A percentile compares a stretch with the other conserved stretches of the same genome.
These are phyloP conservation scores for Monopis laevigella DNA, from an alignment of 2,888 invertebrate genomes.

Conservation along the genomic window DNA sequence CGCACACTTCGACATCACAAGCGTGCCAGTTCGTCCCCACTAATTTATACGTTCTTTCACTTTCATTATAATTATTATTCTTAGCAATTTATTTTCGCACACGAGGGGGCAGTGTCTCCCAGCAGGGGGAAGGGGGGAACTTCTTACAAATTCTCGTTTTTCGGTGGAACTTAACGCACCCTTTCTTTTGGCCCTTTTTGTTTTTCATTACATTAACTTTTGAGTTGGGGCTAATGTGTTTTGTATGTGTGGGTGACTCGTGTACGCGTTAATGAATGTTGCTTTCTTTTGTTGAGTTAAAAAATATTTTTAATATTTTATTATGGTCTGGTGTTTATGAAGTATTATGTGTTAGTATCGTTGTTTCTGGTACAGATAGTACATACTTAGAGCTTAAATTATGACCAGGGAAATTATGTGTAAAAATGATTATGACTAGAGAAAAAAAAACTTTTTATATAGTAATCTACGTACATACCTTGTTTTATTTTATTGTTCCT, in stretches of 20 bases:
- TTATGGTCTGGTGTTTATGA: too few relatives aligned
- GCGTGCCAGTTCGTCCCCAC: slow-evolving; percentile 44
- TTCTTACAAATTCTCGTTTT: slow-evolving; percentile 68
- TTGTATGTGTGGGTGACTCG: slow-evolving; percentile 50
- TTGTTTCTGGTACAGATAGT: too few relatives aligned
- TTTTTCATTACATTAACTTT: slow-evolving; percentile 69
- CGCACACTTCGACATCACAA: slow-evolving; percentile 1
- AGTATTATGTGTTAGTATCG: too few relatives aligned
- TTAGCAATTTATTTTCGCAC: slow-evolving; percentile 69
- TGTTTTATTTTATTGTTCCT: too few relatives aligned
- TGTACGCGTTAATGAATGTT: too few relatives aligned
- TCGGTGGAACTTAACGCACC: slow-evolving; percentile 66
- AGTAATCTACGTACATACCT: too few relatives aligned
- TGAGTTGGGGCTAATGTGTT: slow-evolving; percentile 60
- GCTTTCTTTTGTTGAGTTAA: too few relatives aligned
- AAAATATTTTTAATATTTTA: too few relatives aligned
- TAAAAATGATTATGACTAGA: too few relatives aligned
- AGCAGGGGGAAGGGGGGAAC: slow-evolving; percentile 37
- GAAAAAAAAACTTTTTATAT: too few relatives aligned
- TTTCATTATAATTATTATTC: slow-evolving; percentile 69
- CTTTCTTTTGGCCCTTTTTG: slow-evolving; percentile 68
- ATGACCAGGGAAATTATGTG: too few relatives aligned
- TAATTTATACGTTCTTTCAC: slow-evolving; percentile 69
- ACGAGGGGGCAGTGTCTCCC: slow-evolving; percentile 56
- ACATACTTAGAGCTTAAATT: too few relatives aligned